Conservation (phyloP, 2,113 vertebrate species). For the Beaufortia kweichowensis region DNA sequence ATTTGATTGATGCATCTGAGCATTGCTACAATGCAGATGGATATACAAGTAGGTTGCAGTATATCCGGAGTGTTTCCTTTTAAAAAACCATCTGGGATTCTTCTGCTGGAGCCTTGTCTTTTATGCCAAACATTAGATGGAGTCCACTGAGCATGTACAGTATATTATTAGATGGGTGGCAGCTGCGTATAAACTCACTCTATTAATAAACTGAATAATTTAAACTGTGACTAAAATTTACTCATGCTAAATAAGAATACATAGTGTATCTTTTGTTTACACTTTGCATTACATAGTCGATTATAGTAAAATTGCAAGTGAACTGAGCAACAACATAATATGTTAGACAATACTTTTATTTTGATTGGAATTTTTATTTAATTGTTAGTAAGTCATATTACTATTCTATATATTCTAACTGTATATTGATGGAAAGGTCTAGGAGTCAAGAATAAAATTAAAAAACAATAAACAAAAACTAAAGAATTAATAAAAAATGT, state of each 20-base stretch:
- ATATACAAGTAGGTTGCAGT: constrained; percentile 37
- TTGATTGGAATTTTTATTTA: no score
- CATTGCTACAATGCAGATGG: constrained; percentile 45
- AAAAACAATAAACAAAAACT: no score
- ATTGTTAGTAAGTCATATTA: no score
- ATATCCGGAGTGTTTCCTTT: constrained; percentile 45
- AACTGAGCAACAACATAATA: no score
- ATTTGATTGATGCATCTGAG: constrained; percentile 39
- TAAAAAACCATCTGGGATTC: constrained; percentile 50
- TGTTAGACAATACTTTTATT: no score
- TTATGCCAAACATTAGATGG: constrained; percentile 55
- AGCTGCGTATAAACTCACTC: constrained; percentile 68
- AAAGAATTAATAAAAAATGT: no score
- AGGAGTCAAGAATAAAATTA: no score
- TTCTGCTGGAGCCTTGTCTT: constrained; percentile 46
- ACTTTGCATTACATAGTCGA: not conserved
- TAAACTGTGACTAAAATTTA: constrained; percentile 54
- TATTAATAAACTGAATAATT: constrained; percentile 71
- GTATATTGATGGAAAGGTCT: no score
- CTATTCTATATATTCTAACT: no score
- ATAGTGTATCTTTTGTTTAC: not conserved
- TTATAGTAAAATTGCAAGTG: not conserved
- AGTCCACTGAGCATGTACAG: constrained; percentile 40
- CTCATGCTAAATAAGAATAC: not conserved
- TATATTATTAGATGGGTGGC: constrained; percentile 70